phyloP scores from a whole-genome alignment of 1,140 invertebrate species.

The Whitmania pigra region DNA sequence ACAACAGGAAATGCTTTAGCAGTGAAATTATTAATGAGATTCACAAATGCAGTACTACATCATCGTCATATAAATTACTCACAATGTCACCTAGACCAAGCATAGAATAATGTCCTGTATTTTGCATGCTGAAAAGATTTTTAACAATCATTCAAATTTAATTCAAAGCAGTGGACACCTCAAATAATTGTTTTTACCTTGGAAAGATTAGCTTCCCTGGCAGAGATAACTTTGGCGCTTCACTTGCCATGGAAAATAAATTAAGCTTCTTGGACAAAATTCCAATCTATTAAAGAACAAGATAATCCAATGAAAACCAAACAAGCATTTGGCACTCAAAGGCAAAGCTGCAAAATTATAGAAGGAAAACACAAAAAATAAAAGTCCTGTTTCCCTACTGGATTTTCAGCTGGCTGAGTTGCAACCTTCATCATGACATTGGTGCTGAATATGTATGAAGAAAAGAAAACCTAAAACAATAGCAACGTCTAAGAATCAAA shows the following conservation, averaged over 20 bases:
- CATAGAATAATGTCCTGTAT: slow-evolving; percentile 90
- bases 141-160: not conserved
- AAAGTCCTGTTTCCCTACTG: slow-evolving; percentile 48
- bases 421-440: slow-evolving; percentile 96
- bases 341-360: not conserved
- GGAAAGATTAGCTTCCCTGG: slow-evolving; percentile 94
- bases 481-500: slow-evolving; percentile 24
- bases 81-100: slow-evolving; percentile 89
- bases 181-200: slow-evolving; percentile 31
- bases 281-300: slow-evolving; percentile 46
- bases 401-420: slow-evolving; percentile 84
- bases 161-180: slow-evolving; percentile 9
- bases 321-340: not conserved
- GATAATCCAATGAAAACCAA: not conserved
- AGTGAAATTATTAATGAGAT: not conserved
- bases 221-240: slow-evolving; percentile 82
- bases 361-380: not conserved
- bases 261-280: slow-evolving; percentile 80
- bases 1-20: not conserved
- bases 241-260: slow-evolving; percentile 67
- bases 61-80: slow-evolving; percentile 33
- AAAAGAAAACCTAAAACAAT: slow-evolving; percentile 66
- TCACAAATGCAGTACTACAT: not conserved
- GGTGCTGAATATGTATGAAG: slow-evolving; percentile 92
- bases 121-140: slow-evolving; percentile 61